Evolutionary conservation across 2,888 invertebrate species (phyloP).

Genomic region (Tipula vernalis): DNA sequence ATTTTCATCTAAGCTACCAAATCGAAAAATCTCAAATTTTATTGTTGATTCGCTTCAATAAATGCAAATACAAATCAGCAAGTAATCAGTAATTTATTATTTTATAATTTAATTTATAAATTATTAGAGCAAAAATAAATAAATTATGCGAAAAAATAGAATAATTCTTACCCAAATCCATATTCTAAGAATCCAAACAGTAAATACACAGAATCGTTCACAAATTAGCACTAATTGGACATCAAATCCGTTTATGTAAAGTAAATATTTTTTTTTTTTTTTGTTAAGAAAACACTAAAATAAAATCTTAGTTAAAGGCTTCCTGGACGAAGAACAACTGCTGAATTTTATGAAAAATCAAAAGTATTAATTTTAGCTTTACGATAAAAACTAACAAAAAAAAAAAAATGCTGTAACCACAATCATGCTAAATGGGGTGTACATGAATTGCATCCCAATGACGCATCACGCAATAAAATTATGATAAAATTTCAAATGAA

Average conservation of each 20-base stretch:
- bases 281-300: background rate
- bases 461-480: background rate
- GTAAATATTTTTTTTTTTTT: background rate
- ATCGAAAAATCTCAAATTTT: background rate
- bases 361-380: background rate
- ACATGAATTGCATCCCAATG: background rate
- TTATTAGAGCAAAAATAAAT: background rate
- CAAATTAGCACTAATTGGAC: background rate
- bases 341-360: background rate
- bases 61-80: background rate
- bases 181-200: background rate
- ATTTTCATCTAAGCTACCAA: background rate
- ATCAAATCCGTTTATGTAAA: background rate
- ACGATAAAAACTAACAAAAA: background rate
- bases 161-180: background rate
- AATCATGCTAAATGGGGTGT: background rate
- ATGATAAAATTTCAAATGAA: background rate
- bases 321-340: background rate
- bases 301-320: background rate
- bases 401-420: background rate
- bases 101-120: background rate
- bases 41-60: background rate
- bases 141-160: background rate
- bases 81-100: background rate
- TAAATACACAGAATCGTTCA: background rate